These are phyloP conservation scores for Mechanitis messenoides DNA, from an alignment of 2,888 invertebrate species.

Conservation along the genomic window DNA sequence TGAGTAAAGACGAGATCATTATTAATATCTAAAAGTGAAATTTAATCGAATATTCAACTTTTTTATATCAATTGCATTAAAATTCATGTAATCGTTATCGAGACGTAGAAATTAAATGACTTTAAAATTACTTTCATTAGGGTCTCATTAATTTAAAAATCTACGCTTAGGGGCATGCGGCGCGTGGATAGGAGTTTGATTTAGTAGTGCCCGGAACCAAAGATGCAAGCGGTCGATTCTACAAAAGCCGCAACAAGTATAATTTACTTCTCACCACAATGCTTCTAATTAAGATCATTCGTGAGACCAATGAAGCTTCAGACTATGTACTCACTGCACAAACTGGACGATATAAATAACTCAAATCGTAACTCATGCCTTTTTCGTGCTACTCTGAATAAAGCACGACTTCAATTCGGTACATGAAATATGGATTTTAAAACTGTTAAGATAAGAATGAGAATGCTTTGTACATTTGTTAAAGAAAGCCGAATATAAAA, in stretches of 20 bases:
- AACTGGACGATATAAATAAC: conserved; percentile 72
- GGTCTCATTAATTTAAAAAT: conserved; percentile 70
- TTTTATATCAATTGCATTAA: conserved; percentile 66
- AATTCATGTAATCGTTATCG: conserved; percentile 61
- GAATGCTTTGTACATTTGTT: conserved; percentile 29
- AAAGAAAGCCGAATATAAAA: conserved; percentile 42
- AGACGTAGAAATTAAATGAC: conserved; percentile 57
- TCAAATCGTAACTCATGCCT: conserved; percentile 64
- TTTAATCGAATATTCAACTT: conserved; percentile 41
- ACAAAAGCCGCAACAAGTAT: conserved; percentile 54
- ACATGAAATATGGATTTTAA: conserved; percentile 40
- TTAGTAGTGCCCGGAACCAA: conserved; percentile 45
- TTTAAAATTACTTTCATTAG: conserved; percentile 67
- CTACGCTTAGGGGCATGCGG: conserved; percentile 59
- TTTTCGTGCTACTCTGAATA: conserved; percentile 51
- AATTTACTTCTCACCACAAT: conserved; percentile 68
- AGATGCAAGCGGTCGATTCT: conserved; percentile 37
- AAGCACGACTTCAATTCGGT: conserved; percentile 35
- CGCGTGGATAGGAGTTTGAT: conserved; percentile 56
- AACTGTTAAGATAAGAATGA: conserved; percentile 40
- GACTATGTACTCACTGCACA: conserved; percentile 60
- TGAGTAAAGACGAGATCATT: conserved; percentile 19
- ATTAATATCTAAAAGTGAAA: conserved; percentile 16
- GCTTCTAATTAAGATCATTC: conserved; percentile 75
- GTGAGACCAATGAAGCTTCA: conserved; percentile 60